These are phyloP conservation scores for Eulemur mongoz DNA, from an alignment of 2,797 vertebrate species.

Conservation along the genomic window DNA sequence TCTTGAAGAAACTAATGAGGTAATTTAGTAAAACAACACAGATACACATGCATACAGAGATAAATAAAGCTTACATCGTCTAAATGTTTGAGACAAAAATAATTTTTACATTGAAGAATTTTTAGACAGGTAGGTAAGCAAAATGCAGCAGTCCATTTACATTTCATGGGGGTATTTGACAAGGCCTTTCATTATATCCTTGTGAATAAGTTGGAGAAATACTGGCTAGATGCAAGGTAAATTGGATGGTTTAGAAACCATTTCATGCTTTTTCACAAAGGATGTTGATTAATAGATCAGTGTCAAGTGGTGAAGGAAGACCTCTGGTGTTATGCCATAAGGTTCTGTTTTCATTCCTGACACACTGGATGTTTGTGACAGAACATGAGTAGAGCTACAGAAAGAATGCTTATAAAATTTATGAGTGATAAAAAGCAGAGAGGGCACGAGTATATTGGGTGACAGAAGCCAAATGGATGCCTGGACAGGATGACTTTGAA, in stretches of 20 bases:
- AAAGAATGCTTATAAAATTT: not conserved
- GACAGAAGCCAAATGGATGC: not conserved
- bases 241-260: not conserved
- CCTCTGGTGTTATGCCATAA: not conserved
- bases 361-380: not conserved
- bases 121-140: not conserved
- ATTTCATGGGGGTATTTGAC: conserved; percentile 50
- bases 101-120: not conserved
- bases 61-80: not conserved
- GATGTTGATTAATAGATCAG: conserved; percentile 4
- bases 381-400: not conserved
- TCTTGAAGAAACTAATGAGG: conserved; percentile 24
- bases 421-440: not conserved
- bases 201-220: conserved; percentile 35
- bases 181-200: conserved; percentile 29
- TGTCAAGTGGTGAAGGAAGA: not conserved
- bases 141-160: not conserved
- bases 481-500: not conserved
- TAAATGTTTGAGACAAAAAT: conserved; percentile 9
- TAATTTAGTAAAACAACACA: conserved; percentile 35
- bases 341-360: not conserved
- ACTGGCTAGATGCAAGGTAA: not conserved
- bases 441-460: not conserved
- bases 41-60: not conserved
- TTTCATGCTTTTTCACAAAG: conserved; percentile 32